Conservation (phyloP, 2,888 invertebrate species). For the Pachydiplax longipennis region DNA sequence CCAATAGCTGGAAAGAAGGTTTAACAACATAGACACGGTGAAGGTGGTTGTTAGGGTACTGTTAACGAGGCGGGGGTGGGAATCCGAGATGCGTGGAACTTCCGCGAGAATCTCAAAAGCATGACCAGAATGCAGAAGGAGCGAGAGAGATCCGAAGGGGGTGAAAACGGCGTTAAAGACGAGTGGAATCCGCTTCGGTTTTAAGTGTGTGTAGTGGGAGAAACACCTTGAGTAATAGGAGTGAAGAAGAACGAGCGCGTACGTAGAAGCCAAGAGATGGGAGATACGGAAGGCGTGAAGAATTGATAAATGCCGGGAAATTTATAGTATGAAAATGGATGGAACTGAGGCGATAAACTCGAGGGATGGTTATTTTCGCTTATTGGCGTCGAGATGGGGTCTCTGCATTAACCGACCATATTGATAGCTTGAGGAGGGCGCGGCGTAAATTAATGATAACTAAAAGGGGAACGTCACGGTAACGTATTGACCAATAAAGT, state of each 20-base stretch:
- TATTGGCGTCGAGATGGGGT: not conserved
- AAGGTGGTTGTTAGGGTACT: no score
- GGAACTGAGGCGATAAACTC: not conserved
- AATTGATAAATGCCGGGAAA: not conserved
- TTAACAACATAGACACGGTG: no score
- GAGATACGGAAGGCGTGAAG: not conserved
- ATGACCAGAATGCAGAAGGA: not conserved
- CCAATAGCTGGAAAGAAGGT: no score
- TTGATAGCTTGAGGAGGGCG: not conserved
- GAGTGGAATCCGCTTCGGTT: not conserved
- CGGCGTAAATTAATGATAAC: not conserved
- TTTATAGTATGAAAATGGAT: not conserved
- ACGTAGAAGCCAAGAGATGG: not conserved
- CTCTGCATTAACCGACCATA: not conserved
- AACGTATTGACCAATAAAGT: not conserved
- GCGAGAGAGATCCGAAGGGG: not conserved
- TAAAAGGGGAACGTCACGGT: not conserved
- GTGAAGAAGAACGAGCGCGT: not conserved
- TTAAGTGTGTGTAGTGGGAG: not conserved
- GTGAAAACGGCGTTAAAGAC: not conserved
- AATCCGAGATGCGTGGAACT: not conserved
- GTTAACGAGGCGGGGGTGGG: no score
- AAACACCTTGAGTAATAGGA: not conserved
- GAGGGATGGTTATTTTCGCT: not conserved
- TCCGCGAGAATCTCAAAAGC: not conserved